Evolutionary conservation across 2,888 invertebrate genomes (phyloP).

Genomic region (Linnaemya vulpina): DNA sequence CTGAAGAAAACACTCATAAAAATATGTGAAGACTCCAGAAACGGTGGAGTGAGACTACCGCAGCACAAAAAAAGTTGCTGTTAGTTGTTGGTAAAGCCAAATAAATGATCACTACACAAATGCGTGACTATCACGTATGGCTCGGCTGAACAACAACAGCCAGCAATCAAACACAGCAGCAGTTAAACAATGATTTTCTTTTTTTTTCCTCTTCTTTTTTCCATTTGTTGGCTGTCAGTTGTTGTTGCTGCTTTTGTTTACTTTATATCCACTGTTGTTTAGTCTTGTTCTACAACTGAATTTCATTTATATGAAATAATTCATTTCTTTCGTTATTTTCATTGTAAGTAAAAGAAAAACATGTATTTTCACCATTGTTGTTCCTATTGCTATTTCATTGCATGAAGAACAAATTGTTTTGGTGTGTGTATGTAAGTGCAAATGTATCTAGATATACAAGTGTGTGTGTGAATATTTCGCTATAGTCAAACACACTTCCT

Average conservation of each 20-base stretch:
- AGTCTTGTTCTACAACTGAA: constrained; percentile 47
- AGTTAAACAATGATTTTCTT: constrained; percentile 48
- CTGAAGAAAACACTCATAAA: constrained; percentile 27
- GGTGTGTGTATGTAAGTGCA: background rate
- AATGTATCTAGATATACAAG: background rate
- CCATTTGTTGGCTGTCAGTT: constrained; percentile 51
- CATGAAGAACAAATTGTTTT: background rate
- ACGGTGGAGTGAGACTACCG: constrained; percentile 34
- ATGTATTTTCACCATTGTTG: background rate
- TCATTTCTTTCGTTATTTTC: background rate
- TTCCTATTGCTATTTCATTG: background rate
- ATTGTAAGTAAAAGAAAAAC: constrained; percentile 25
- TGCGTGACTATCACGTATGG: constrained; percentile 75
- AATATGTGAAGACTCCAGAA: constrained; percentile 20
- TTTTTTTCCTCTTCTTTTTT: constrained; percentile 47
- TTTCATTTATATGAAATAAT: constrained; percentile 10
- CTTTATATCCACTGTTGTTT: constrained; percentile 35
- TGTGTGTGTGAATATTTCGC: background rate
- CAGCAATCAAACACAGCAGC: constrained; percentile 22
- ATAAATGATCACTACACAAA: constrained; percentile 74
- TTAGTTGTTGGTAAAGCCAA: constrained; percentile 59
- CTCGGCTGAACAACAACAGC: constrained; percentile 70
- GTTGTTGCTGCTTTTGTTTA: constrained; percentile 49
- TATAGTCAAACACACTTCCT: background rate
- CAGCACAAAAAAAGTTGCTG: constrained; percentile 33